phyloP scores from a whole-genome alignment of 2,113 vertebrate genomes.

The Podarcis cretensis region DNA sequence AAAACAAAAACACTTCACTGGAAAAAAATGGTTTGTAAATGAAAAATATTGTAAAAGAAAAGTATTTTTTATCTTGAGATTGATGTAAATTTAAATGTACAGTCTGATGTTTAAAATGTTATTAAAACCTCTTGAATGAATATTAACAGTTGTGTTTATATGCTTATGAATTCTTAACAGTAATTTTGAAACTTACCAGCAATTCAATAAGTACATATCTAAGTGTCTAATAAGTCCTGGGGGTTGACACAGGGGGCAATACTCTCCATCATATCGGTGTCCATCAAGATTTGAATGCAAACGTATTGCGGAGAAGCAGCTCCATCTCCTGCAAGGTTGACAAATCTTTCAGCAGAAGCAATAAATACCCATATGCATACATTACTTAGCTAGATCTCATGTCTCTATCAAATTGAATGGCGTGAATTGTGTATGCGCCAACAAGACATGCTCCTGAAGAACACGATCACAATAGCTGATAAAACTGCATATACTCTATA shows the following conservation, averaged over 20 bases:
- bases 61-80: constrained; percentile 78
- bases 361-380: no score
- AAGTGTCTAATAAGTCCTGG: background rate
- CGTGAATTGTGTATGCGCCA: background rate
- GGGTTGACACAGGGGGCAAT: background rate
- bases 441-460: background rate
- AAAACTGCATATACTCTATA: background rate
- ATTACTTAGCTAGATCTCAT: background rate
- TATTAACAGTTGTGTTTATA: rapidly evolving
- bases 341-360: background rate
- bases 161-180: no score
- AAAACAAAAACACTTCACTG: constrained; percentile 74
- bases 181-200: background rate
- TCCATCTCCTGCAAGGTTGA: background rate
- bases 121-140: constrained; percentile 57
- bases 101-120: constrained; percentile 47
- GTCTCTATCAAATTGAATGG: background rate
- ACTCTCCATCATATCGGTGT: background rate
- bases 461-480: background rate
- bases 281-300: no score
- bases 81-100: constrained; percentile 59
- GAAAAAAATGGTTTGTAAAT: constrained; percentile 75
- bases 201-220: background rate
- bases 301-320: background rate
- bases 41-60: constrained; percentile 55